Evolutionary conservation across 2,113 vertebrate species (phyloP), one percentile per base, ranked within the genome.

Genomic region (Gambusia holbrooki): DNA sequence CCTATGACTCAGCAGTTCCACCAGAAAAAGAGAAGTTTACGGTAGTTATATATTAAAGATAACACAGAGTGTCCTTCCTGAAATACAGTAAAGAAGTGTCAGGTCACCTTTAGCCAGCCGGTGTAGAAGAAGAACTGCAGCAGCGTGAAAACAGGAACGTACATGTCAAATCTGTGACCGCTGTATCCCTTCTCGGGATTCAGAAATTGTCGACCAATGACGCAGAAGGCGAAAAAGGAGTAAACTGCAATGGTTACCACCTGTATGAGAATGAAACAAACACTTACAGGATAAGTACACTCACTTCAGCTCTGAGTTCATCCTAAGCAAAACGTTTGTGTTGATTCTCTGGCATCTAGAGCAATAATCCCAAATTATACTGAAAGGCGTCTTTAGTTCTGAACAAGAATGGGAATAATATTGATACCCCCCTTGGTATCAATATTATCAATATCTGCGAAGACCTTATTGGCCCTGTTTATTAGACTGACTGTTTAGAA

Each of bases 41-140:
- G 30, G 30, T 3, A 25, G 51, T 5, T 10, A n/a, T 42, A 42
- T 5, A 51, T n/a, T 7, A 58, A 25, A 58, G 22, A 58, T 25
- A 29, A n/a, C 37, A 28, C 13, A 71, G 33, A 22, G 28, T 71
- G 27, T 62, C 29, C 22, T 3, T 54, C 70, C 32, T 58, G 9
- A 66, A 32, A 65, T 27, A 15, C 27, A 48, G 0, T 5, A 17
- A 35, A 19, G 32, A 61, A 1, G 29, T 3, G 29, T 8, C 48
- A 0, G 12, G 30, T 70, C 67, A 96, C 96, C 95, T 97, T 98
- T 61, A 98, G 95, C 96, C 96, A 97, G 58, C 96, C 96, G 0
- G 94, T 87, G 1, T 97, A 97, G 90, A 97, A 97, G 93, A 97
- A 97, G 92, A 97, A 97, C 93, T 97, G 95, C 82, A 98, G 93